Base-by-base conservation (phyloP, 2,113 vertebrate species). In the Chascanopsetta lugubris region DNA sequence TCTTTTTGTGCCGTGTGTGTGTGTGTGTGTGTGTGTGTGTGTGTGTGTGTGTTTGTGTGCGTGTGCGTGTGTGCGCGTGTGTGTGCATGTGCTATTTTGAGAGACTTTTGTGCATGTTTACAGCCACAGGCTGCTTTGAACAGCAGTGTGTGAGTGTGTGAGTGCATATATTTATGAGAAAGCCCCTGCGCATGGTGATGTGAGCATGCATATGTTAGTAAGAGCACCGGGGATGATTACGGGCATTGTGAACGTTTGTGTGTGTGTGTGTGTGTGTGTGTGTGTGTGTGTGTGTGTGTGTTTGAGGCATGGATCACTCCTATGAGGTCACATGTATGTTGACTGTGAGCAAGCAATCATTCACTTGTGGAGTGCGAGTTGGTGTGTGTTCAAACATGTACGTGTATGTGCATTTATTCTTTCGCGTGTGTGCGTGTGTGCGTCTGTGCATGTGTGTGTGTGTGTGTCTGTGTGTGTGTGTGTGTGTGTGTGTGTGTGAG, bases 171-270 rank as follows among this genome's bases (percentile, higher is more conserved):
- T 84, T 85, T 75, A 75, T 62, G 48, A 64, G 74, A 79, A 68
- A 29, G 65, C 80, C 76, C 74, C 45, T 17, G 79, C 73, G 74
- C 70, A 73, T 21, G 42, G 56, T 36, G 40, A 68, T 83, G 87
- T 90, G 87, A 86, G 73, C 55, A 17, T 63, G 86, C 80, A 87
- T 89, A 83, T 68, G 79, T 88, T 88, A 84, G 65, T 51, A 61
- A 27, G 70, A 79, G 78, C 65, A 53, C 42, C 61, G 22, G 61
- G 66, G 60, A 65, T 34, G 59, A 67, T 64, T 56, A 48, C 56
- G 46, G 57, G 3, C 36, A 22, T n/a, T 49, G 34, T 50, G 36
- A 38, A 17, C 17, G 36, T 38, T 4, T 4, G 17, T 40, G 17
- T n/a, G 38, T n/a, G 38, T n/a, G 36, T 40, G 3, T 40, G 36